These are phyloP conservation scores for Leucoma salicis DNA, from an alignment of 2,888 invertebrate species.

Conservation along the genomic window DNA sequence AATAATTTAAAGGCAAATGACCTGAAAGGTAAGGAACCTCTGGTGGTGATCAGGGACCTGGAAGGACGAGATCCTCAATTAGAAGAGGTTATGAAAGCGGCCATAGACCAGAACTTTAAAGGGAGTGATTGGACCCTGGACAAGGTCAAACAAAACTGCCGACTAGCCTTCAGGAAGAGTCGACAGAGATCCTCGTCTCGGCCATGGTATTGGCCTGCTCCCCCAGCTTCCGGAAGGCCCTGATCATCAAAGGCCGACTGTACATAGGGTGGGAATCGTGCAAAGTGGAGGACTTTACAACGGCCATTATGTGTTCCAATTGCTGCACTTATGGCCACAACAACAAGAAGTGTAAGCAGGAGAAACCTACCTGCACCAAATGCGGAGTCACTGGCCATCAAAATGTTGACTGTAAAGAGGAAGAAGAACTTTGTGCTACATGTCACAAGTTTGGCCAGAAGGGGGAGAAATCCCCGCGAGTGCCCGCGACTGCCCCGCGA, in stretches of 20 bases:
- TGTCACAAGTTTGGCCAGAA: background rate
- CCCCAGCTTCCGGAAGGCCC: background rate
- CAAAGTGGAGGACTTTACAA: background rate
- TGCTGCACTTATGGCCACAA: background rate
- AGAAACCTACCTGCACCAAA: background rate
- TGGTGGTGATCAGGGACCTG: background rate
- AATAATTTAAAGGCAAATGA: conserved; percentile 2
- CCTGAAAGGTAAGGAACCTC: conserved; percentile 4
- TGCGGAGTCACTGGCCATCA: background rate
- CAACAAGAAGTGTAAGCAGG: background rate
- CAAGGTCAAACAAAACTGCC: background rate
- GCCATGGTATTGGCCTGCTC: background rate
- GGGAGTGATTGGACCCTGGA: background rate
- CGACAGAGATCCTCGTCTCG: background rate
- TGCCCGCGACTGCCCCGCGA: background rate
- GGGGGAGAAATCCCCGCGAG: background rate
- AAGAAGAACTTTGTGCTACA: background rate
- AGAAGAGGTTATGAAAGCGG: background rate
- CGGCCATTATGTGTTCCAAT: background rate
- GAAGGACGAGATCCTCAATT: background rate
- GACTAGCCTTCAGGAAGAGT: background rate
- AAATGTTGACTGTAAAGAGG: background rate
- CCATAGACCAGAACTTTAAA: background rate
- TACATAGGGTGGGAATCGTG: background rate
- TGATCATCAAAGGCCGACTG: background rate